Conservation (phyloP, 2,113 vertebrate species). For the Clarias batrachus region DNA sequence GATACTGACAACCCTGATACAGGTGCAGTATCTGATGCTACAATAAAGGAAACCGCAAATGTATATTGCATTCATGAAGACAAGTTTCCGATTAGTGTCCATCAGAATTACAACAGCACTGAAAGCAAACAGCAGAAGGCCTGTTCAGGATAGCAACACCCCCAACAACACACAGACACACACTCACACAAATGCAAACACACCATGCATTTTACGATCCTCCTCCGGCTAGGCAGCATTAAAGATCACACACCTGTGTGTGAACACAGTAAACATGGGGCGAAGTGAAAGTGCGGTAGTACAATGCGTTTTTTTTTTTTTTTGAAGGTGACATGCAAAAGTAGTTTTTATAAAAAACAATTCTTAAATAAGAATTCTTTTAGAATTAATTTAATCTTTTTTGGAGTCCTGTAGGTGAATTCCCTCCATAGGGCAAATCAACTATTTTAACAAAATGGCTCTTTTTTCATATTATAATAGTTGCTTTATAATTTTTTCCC, state of each 20-base stretch:
- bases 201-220: conserved; percentile 3
- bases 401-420: neutral
- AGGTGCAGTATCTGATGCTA: neutral
- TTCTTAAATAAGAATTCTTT: neutral
- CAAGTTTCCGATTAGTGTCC: conserved; percentile 43
- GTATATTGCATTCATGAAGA: neutral
- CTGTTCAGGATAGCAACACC: neutral
- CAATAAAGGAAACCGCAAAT: neutral
- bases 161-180: neutral
- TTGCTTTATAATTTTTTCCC: too few species aligned
- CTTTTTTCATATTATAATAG: too few species aligned
- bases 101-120: conserved; percentile 68
- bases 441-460: too few species aligned
- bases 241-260: neutral
- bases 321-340: neutral
- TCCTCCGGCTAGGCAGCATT: neutral
- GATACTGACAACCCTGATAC: neutral
- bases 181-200: neutral
- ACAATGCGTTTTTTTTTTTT: neutral
- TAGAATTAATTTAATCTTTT: neutral
- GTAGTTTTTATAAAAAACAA: neutral
- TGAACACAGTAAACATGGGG: neutral
- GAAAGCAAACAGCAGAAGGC: neutral
- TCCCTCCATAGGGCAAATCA: too few species aligned
- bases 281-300: conserved; percentile 14